phyloP scores from a whole-genome alignment of 2,113 vertebrate genomes.

The Seriola aureovittata region DNA sequence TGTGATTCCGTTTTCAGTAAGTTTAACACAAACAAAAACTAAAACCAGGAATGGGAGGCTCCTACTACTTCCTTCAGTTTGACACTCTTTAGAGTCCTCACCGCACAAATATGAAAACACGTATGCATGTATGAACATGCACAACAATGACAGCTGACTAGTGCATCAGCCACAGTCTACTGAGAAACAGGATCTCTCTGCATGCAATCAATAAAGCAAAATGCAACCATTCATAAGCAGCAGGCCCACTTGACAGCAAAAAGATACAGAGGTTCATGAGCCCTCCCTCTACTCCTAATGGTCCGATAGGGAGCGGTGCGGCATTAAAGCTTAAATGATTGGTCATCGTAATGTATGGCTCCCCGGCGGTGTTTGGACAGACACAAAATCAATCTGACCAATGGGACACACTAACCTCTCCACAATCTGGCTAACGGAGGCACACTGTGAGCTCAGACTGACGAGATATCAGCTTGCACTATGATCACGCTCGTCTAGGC shows the following conservation, averaged over 20 bases:
- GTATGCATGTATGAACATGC: constrained; percentile 14
- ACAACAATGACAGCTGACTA: constrained; percentile 28
- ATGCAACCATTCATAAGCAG: constrained; percentile 21
- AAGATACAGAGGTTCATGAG: constrained; percentile 4
- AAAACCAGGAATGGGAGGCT: constrained; percentile 7
- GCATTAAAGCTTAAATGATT: constrained; percentile 60
- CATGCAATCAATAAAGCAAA: constrained; percentile 47
- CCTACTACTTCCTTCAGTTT: neutral
- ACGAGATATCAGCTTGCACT: constrained; percentile 62
- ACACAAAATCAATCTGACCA: constrained; percentile 73
- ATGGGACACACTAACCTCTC: constrained; percentile 64
- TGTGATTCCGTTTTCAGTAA: constrained; percentile 14
- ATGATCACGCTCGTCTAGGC: constrained; percentile 12
- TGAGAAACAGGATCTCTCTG: constrained; percentile 18
- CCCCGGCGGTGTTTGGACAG: constrained; percentile 62
- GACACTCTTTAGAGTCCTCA: constrained; percentile 39
- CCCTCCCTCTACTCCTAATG: constrained; percentile 24
- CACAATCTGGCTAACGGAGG: constrained; percentile 52
- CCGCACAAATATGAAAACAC: constrained; percentile 14
- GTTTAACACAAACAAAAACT: constrained; percentile 9
- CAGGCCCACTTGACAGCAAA: constrained; percentile 29
- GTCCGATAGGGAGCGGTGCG: constrained; percentile 37
- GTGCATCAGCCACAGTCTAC: neutral
- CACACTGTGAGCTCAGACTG: constrained; percentile 40
- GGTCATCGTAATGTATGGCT: constrained; percentile 66